Percentiles rank a stretch among this genome's conserved stretches.
Conservation (phyloP, 1,140 invertebrate genomes). For the Aradophagus sp. region DNA sequence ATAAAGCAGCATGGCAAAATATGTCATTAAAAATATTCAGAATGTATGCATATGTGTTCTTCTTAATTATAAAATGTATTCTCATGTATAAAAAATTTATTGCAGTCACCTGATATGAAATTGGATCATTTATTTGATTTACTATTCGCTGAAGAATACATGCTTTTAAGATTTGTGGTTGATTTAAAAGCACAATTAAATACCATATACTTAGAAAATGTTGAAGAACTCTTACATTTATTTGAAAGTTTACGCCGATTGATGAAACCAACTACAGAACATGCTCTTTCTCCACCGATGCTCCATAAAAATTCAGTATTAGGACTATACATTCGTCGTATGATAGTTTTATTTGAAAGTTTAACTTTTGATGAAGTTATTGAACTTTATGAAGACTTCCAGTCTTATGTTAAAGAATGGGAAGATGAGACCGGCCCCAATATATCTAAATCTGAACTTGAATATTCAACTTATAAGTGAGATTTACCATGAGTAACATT, state of each 20-base stretch:
- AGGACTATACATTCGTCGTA: constrained; percentile 86
- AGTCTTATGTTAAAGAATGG: constrained; percentile 69
- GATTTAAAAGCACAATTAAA: constrained; percentile 76
- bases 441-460: constrained; percentile 19
- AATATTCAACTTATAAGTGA: constrained; percentile 30
- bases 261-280: constrained; percentile 70
- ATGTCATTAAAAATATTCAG: background rate
- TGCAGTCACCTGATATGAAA: constrained; percentile 79
- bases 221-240: constrained; percentile 79
- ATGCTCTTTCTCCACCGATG: constrained; percentile 57
- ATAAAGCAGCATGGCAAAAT: too few species aligned
- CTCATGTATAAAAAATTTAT: constrained; percentile 28
- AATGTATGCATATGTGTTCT: background rate
- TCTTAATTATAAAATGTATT: background rate
- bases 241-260: constrained; percentile 75
- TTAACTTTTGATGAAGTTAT: constrained; percentile 87
- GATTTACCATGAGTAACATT: too few species aligned
- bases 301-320: constrained; percentile 76
- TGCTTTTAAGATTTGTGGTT: constrained; percentile 74
- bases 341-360: constrained; percentile 87
- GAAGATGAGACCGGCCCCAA: constrained; percentile 8
- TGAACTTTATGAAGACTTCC: constrained; percentile 80
- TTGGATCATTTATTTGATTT: constrained; percentile 76
- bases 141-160: constrained; percentile 76
- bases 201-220: constrained; percentile 75